Evolutionary conservation across 2,113 vertebrate genomes (phyloP).

Genomic region (Malurus alboscapulatus): DNA sequence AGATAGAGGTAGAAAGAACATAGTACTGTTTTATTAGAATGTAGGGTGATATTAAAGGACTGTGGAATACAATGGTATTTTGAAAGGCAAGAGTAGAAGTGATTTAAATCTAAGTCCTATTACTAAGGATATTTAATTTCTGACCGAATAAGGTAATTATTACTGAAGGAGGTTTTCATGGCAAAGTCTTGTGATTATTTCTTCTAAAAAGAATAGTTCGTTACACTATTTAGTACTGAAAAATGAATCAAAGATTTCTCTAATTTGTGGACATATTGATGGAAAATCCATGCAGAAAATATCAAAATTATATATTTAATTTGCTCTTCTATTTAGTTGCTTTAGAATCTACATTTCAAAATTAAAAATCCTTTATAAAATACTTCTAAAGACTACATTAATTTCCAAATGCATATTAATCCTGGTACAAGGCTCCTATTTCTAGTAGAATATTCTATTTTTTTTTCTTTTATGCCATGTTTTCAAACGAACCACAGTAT

Average conservation of each 20-base stretch:
- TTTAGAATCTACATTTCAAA: background rate
- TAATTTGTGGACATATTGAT: background rate
- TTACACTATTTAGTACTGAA: background rate
- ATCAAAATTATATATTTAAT: background rate
- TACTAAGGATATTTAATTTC: conserved; percentile 15
- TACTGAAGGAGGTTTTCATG: background rate
- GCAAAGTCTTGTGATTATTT: background rate
- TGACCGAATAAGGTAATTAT: background rate
- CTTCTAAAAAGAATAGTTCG: background rate
- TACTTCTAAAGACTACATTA: background rate
- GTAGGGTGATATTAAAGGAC: background rate
- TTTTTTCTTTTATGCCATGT: background rate
- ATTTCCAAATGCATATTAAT: background rate
- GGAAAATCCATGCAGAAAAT: background rate
- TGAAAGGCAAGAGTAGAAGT: background rate
- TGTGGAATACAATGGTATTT: background rate
- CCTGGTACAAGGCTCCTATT: background rate
- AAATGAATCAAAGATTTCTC: background rate
- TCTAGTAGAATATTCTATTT: background rate
- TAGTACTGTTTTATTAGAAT: background rate
- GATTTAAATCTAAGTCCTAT: background rate
- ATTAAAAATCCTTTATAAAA: background rate
- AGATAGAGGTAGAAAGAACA: background rate
- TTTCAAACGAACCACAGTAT: background rate
- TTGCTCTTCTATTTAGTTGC: background rate